Evolutionary conservation across 2,888 invertebrate genomes (phyloP), one percentile per base, ranked within the genome.

Genomic region (Lymantria monacha): DNA sequence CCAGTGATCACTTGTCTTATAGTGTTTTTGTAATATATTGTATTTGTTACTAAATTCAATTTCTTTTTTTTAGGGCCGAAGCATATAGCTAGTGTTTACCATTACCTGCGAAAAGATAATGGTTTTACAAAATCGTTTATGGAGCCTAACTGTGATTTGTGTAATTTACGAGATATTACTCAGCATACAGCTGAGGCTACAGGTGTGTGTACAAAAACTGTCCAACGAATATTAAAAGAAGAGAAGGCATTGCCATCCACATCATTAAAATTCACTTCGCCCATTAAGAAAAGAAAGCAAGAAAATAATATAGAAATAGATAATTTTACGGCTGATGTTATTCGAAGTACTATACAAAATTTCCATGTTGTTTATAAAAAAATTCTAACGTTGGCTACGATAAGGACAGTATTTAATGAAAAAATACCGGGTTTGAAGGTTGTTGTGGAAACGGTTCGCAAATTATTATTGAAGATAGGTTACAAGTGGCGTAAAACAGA

Each of bases 31-130:
- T 9, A 33, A 33, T 9, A 9, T 33, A 7, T 9, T 9, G 9
- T 33, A 33, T 33, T 33, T 33, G 9, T 33, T 9, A n/a, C n/a
- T n/a, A n/a, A n/a, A n/a, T n/a, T n/a, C n/a, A n/a, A 22, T 22
- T 36, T 36, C 5, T 41, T 41, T 41, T 9, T 41, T 41, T 41
- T 14, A 41, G 41, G 41, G 41, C 11, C 41, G 15, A 15, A 22
- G 30, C 44, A 53, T 51, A 42, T 42, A 30, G 42, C 42, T 30
- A 42, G n/a, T 22, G 55, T 64, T 38, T 61, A 59, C 47, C 48
- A 57, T 52, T 59, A 57, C 22, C 43, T 56, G 10, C 53, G 44
- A 46, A 45, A 60, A 55, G 63, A 59, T 15, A 56, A 54, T 42
- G 59, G 58, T 49, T 60, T 60, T 30, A 60, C 57, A 10, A 46